Evolutionary conservation across 2,888 invertebrate species (phyloP), one percentile per base, ranked within the genome.

Genomic region (Drosophila pseudotalamancana): DNA sequence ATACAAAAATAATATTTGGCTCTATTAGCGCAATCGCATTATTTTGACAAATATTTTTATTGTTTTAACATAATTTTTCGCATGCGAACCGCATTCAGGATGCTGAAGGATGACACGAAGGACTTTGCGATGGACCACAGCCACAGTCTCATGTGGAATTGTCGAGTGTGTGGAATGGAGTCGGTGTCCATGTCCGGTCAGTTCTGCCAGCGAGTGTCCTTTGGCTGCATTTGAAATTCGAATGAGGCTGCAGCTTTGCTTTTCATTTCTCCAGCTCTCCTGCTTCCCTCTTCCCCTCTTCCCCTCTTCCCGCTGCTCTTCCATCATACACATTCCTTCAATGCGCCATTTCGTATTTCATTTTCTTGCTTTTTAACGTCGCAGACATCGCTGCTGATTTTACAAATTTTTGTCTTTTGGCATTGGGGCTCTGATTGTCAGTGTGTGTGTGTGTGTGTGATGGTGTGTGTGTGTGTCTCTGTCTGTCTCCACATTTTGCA

Each of bases 1-100:
- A 84, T 88, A 76, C 88, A 84, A 87, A 39, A 84, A 88, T 83
- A 88, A 84, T 88, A 84, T 84, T 88, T 84, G 84, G 65, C 78
- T 84, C 88, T 84, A 84, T 88, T 84, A 80, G 76, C 80, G 87
- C 88, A 89, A 88, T 89, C 89, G 89, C 88, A 88, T 89, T 88
- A 88, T 89, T 89, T 89, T 88, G 85, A 81, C 83, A 89, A 88
- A 88, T 88, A 89, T 89, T 88, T 88, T 68, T 89, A 84, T 89
- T 88, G 76, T 82, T 81, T 89, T 88, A 89, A 87, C 89, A 88
- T 89, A 89, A 88, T 89, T 88, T 89, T 83, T 76, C 72, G 70
- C 45, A 83, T 80, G 70, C 71, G 69, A 85, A 51, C 66, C 48
- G 43, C 16, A 31, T 11, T 16, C 37, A 55, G 32, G 46, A 55